Base-by-base conservation (phyloP, 1,140 invertebrate genomes). In the Charaxes varanes region DNA sequence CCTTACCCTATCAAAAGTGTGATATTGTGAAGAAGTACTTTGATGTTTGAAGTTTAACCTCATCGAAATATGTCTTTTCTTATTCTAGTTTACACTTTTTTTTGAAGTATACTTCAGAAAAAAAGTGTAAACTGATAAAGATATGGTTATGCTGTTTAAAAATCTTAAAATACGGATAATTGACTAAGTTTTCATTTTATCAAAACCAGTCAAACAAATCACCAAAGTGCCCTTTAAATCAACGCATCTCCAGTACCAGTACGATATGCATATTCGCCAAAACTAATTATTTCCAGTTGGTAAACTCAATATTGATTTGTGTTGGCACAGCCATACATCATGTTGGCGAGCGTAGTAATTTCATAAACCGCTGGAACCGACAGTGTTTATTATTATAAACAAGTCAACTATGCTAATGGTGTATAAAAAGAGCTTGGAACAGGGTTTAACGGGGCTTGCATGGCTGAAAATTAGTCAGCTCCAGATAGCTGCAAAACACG, bases 361-460 rank as follows among this genome's bases (percentile, higher is more conserved):
- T 31, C 15, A 31, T 31, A 31, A 28, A 31, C 28, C 15, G 28
- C 15, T 31, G 28, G 14, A 6, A 31, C 11, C 28, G 28, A 31
- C 28, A 8, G 28, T 16, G 28, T 31, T 31, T 31, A 31, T 31
- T 31, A 31, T 31, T 31, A 31, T 31, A 31, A 31, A 31, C 28
- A 17, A 31, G 28, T 8, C 28, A 17, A 31, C 28, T 31, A 31
- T 31, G 28, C 15, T 31, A 31, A 31, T 31, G 28, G 28, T 2
- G 15, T 17, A 31, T 31, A 31, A 31, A 31, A 31, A 31, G 14
- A 31, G 28, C 11, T n/a, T 6, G 28, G 15, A 16, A 31, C 28
- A 16, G 14, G 28, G 28, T 18, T 31, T 31, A 31, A 31, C 28
- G 28, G 6, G 27, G 18, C 28, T 14, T 31, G 15, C 28, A 17